Conservation (phyloP, 2,113 vertebrate genomes). For the Melanerpes formicivorus region DNA sequence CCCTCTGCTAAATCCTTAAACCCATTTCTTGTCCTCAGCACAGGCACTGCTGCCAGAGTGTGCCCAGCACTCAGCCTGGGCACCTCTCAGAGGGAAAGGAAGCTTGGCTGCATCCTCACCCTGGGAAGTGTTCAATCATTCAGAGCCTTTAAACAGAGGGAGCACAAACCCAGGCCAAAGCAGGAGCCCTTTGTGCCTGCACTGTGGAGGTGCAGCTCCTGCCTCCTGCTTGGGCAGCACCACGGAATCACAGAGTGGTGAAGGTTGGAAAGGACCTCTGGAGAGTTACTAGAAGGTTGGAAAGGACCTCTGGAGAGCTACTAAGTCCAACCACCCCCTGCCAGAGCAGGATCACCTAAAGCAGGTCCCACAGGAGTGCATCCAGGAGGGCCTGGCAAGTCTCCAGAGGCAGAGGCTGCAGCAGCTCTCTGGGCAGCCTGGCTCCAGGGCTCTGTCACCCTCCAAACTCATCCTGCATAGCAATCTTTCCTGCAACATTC, state of each 20-base stretch:
- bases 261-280: too few relatives aligned
- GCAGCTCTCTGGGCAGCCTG: too few relatives aligned
- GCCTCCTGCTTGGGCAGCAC: background rate
- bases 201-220: background rate
- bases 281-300: too few relatives aligned
- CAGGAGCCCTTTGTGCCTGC: background rate
- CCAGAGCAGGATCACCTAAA: too few relatives aligned
- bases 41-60: accelerated
- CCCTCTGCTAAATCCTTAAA: background rate
- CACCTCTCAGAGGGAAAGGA: background rate
- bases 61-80: background rate
- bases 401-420: too few relatives aligned
- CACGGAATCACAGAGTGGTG: too few relatives aligned
- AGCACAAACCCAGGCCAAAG: background rate
- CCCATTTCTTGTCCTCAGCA: background rate
- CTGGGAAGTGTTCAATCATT: slow-evolving; percentile 41
- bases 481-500: background rate
- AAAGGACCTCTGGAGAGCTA: too few relatives aligned
- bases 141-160: background rate
- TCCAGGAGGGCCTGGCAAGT: too few relatives aligned
- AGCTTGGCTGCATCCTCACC: background rate
- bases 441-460: too few relatives aligned
- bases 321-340: too few relatives aligned
- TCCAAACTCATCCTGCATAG: background rate
- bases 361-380: too few relatives aligned